Evolutionary conservation across 2,888 invertebrate genomes (phyloP).

Genomic region (Ormyrus rosae): DNA sequence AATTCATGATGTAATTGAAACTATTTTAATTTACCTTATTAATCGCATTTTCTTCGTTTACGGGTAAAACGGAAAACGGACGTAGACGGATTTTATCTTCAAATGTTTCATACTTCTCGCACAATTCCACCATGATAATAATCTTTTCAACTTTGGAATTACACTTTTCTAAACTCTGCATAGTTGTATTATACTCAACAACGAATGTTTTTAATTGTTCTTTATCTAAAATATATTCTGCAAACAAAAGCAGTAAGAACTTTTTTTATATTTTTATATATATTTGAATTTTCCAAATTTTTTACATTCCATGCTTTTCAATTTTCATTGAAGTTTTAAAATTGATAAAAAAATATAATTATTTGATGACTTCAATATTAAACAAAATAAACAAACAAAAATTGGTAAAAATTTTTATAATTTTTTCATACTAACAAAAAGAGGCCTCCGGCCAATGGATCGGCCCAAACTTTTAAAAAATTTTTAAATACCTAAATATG

Average conservation of each 20-base stretch:
- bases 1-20: too few species aligned
- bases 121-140: constrained; percentile 62
- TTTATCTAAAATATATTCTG: constrained; percentile 64
- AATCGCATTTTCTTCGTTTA: background rate
- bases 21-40: too few species aligned
- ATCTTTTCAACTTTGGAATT: constrained; percentile 62
- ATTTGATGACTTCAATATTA: background rate
- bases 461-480: too few species aligned
- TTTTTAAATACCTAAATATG: too few species aligned
- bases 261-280: background rate
- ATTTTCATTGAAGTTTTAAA: background rate
- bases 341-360: background rate
- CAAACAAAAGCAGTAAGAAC: constrained; percentile 24
- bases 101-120: constrained; percentile 67
- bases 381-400: background rate
- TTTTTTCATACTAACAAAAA: background rate
- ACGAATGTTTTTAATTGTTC: constrained; percentile 60
- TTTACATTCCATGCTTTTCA: background rate
- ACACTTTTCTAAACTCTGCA: constrained; percentile 59
- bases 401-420: background rate
- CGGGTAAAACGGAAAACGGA: constrained; percentile 20
- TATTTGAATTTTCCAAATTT: background rate
- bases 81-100: constrained; percentile 63
- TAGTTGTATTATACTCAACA: constrained; percentile 61
- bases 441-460: too few species aligned